Base-by-base conservation (phyloP, 2,797 vertebrate genomes). In the Picus viridis region DNA sequence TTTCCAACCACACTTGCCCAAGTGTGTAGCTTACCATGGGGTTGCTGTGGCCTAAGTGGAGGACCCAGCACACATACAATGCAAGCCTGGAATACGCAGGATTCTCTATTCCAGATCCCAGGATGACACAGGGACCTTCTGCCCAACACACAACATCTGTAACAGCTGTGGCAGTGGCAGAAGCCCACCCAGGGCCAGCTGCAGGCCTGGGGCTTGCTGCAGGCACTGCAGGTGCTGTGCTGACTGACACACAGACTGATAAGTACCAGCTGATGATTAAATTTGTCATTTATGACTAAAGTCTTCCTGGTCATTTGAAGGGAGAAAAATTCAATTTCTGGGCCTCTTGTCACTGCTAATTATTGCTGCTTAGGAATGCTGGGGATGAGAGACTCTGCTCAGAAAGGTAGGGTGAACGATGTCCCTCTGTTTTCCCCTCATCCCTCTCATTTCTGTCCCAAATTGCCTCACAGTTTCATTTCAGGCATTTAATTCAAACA, bases 381-480 rank as follows among this genome's bases (percentile, higher is more conserved):
- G 59, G 15, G 32, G n/a, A 67, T 13, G 65, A 88, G 78, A 89
- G 61, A 68, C 7, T 29, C 62, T 49, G 49, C 45, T 67, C 73
- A 89, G 76, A 78, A 92, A 92, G 39, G 69, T 12, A 49, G 53
- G 10, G 39, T 36, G 63, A 68, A 83, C 73, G 73, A 22, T 62
- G 71, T 59, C 49, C 87, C 78, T 87, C 54, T 6, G 32, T 70
- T 92, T 94, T 91, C 81, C 56, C 16, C 41, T 89, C 61, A 58
- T 53, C 41, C 26, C 85, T 78, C 90, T 88, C 79, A 68, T 43
- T 73, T 88, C 62, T 54, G 32, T 61, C 71, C 80, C 71, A 88
- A 86, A 91, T 34, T 78, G 62, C 68, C 82, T 54, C 53, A 45
- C 32, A 59, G 82, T 59, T 82, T 77, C 26, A n/a, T 61, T 83